Conservation (phyloP, 2,797 vertebrate species). For the Smutsia gigantea region DNA sequence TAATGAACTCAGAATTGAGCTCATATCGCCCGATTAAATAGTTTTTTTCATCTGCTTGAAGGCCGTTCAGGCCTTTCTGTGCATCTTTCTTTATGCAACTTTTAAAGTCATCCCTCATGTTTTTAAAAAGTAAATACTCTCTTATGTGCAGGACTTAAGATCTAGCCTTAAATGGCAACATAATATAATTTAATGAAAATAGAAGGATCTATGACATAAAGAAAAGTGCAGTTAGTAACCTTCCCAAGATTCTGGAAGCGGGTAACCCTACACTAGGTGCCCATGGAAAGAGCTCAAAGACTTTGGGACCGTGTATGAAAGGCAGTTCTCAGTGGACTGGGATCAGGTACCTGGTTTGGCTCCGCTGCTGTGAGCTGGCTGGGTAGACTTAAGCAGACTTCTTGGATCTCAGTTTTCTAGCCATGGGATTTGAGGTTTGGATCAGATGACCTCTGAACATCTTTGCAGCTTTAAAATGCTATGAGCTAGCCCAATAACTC, state of each 20-base stretch:
- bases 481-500: neutral
- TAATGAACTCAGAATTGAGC: slow-evolving; percentile 58
- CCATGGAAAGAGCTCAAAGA: neutral
- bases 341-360: neutral
- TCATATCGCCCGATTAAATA: slow-evolving; percentile 58
- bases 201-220: neutral
- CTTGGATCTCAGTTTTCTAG: neutral
- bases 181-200: slow-evolving; percentile 17
- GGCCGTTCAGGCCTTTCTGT: slow-evolving; percentile 47
- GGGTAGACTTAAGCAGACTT: neutral
- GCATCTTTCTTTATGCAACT: slow-evolving; percentile 58
- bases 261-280: neutral
- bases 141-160: neutral
- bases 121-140: neutral
- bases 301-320: neutral
- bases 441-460: neutral
- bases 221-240: neutral
- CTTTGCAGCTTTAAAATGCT: neutral
- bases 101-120: slow-evolving; percentile 41
- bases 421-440: neutral
- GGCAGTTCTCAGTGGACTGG: neutral
- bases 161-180: neutral
- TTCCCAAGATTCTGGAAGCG: neutral
- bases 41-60: slow-evolving; percentile 57
- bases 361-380: neutral